Base-by-base conservation (phyloP, 64 coral and sea anemone species). In the Acropora yongei region DNA sequence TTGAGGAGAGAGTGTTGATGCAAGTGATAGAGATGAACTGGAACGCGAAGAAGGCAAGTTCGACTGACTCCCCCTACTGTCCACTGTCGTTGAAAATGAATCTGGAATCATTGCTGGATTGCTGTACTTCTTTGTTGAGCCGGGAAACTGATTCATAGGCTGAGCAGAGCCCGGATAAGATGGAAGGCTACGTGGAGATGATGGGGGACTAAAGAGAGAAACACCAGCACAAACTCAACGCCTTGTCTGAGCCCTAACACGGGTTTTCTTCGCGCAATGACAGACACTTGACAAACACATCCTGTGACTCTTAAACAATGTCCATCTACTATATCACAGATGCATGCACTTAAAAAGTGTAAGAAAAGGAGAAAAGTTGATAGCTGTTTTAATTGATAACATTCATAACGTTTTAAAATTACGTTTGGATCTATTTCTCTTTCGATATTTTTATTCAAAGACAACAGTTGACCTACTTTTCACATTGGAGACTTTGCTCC, bases 1-100 rank as follows among this genome's bases (percentile, higher is more conserved):
- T 9, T 91, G 79, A 20, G 89, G 79, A 8, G 89, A 74, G 1
- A 58, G 45, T 47, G 82, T 63, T 20, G 91, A 92, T 18, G 73
- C 91, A 69, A 79, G 44, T 41, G 91, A 93, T 13, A 87, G 47
- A 8, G 91, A 93, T 0, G 91, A 93, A 47, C 83, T 93, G 39
- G 84, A 87, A 17, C 47, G 74, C 73, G 91, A 79, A 8, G 76
- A 79, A 7, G 51, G 1, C 19, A 42, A 78, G 7, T 66, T 41
- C 0, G 91, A 93, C 20, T 55, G 20, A 44, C 46, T 87, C 6
- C 65, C 82, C 45, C 65, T 45, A 72, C 49, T 55, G 12, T 91
- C 78, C 30, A 83, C 51, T 75, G 67, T 91, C 9, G 57, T 93
- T 93, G 82, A 80, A 79, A 82, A 80, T 17, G 74, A 45, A 40